These are phyloP conservation scores for Xenopus petersii DNA, from an alignment of 2,797 vertebrate species.

Conservation along the genomic window DNA sequence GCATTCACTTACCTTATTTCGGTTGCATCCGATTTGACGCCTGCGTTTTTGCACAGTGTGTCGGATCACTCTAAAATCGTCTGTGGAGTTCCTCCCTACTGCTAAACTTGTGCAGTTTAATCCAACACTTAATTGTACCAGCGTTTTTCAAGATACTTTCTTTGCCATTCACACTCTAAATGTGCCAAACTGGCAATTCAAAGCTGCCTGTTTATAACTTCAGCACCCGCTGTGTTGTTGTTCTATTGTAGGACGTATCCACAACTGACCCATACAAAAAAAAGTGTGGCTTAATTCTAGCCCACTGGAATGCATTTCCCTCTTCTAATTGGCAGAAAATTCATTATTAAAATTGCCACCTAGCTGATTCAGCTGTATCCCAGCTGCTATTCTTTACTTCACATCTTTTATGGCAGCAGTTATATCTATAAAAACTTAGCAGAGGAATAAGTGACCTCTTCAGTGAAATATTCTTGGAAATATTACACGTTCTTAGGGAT, in stretches of 20 bases:
- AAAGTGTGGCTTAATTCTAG: slow-evolving; percentile 28
- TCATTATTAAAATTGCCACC: slow-evolving; percentile 62
- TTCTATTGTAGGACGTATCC: not conserved
- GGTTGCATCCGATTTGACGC: too few species aligned
- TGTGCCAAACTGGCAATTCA: not conserved
- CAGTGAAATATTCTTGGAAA: slow-evolving; percentile 64
- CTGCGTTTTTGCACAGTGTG: too few species aligned
- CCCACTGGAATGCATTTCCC: slow-evolving; percentile 60
- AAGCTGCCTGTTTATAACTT: not conserved
- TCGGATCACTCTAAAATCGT: too few species aligned
- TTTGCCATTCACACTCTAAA: too few species aligned
- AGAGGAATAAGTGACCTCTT: slow-evolving; percentile 68
- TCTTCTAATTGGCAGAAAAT: slow-evolving; percentile 69
- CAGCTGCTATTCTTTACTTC: slow-evolving; percentile 65
- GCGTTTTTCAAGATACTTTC: too few species aligned
- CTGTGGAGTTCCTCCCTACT: too few species aligned
- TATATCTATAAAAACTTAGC: slow-evolving; percentile 72
- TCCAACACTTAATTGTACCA: too few species aligned
- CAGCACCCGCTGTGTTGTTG: slow-evolving; percentile 2
- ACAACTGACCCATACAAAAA: slow-evolving; percentile 4
- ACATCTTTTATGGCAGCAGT: slow-evolving; percentile 67
- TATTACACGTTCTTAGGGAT: slow-evolving; percentile 62
- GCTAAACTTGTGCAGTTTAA: too few species aligned
- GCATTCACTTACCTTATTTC: too few species aligned
- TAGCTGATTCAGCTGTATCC: slow-evolving; percentile 66